These are phyloP conservation scores for Euschistus heros DNA, from an alignment of 1,140 invertebrate species.

Conservation along the genomic window DNA sequence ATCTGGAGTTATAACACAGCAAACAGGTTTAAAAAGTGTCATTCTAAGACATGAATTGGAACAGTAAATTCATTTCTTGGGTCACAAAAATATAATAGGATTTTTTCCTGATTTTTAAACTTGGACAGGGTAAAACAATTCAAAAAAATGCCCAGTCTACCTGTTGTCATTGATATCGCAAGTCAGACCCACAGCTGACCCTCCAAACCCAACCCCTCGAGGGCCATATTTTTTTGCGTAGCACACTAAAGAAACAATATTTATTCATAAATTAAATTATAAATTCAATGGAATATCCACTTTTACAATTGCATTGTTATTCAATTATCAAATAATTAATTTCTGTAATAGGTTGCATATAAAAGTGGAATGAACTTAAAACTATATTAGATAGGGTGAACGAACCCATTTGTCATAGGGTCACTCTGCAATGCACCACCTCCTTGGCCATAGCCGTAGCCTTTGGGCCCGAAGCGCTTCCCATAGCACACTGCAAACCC, in stretches of 20 bases:
- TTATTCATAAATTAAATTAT: slow-evolving; percentile 3
- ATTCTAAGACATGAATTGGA: not conserved
- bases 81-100: too few species aligned
- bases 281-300: not conserved
- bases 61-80: too few species aligned
- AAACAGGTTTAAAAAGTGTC: slow-evolving; percentile 1
- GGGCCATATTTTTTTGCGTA: slow-evolving; percentile 75
- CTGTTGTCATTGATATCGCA: slow-evolving; percentile 57
- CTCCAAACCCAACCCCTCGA: slow-evolving; percentile 80
- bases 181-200: slow-evolving; percentile 56
- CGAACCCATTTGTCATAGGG: slow-evolving; percentile 39
- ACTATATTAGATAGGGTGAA: slow-evolving; percentile 27
- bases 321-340: too few species aligned
- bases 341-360: not conserved
- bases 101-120: too few species aligned
- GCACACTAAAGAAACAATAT: slow-evolving; percentile 47
- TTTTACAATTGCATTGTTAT: not conserved
- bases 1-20: slow-evolving; percentile 1
- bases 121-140: too few species aligned
- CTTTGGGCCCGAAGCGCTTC: slow-evolving; percentile 87
- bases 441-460: slow-evolving; percentile 86
- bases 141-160: slow-evolving; percentile 35
- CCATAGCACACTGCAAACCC: slow-evolving; percentile 72
- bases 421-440: slow-evolving; percentile 82
- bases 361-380: slow-evolving; percentile 34